These are phyloP conservation scores for Lycaena phlaeas DNA, from an alignment of 2,888 invertebrate species.

Conservation along the genomic window DNA sequence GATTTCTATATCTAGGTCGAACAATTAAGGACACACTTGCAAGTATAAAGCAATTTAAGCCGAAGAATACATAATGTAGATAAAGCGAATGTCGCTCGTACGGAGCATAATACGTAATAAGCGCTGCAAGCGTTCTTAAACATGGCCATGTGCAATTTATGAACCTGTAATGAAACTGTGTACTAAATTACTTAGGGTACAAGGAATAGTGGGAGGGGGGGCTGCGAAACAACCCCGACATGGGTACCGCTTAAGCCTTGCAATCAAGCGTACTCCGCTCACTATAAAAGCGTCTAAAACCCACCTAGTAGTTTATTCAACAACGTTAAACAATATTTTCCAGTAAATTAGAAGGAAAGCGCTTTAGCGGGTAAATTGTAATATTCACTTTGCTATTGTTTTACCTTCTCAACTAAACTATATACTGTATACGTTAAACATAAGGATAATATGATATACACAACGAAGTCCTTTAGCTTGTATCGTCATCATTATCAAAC, in stretches of 20 bases:
- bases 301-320: neutral
- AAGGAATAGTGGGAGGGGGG: neutral
- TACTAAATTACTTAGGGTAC: neutral
- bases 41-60: conserved; percentile 2
- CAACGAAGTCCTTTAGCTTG: too few relatives aligned
- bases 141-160: conserved; percentile 11
- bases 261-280: too few relatives aligned
- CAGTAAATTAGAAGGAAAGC: conserved; percentile 8
- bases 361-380: neutral
- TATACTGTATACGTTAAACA: too few relatives aligned
- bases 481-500: too few relatives aligned
- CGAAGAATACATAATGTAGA: conserved; percentile 1
- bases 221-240: neutral
- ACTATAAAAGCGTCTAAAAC: too few relatives aligned
- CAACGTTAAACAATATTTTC: conserved; percentile 10
- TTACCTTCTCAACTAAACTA: too few relatives aligned
- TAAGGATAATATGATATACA: too few relatives aligned
- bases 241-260: neutral
- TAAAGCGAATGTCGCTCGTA: neutral
- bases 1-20: conserved; percentile 4
- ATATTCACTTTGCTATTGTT: neutral
- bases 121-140: neutral
- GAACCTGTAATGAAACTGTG: conserved; percentile 15
- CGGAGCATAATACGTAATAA: neutral
- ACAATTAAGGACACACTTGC: neutral